Percentiles rank a stretch among this genome's conserved stretches.
phyloP scores from a whole-genome alignment of 2,113 vertebrate genomes.

The Antigone vipio region DNA sequence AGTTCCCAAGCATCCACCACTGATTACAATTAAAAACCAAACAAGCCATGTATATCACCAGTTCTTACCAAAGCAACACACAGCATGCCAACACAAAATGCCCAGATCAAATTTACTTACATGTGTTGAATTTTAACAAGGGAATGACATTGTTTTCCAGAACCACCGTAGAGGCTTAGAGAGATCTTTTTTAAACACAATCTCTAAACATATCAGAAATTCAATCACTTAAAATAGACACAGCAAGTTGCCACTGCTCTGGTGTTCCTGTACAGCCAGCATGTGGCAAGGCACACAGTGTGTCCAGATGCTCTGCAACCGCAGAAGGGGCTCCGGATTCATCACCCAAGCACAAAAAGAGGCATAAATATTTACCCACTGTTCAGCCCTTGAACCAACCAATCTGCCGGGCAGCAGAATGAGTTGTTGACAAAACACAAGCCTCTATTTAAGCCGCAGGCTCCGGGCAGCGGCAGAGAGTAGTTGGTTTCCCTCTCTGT shows the following conservation, averaged over 20 bases:
- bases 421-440: constrained; percentile 17
- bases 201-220: neutral
- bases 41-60: neutral
- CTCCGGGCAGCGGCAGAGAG: neutral
- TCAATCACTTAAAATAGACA: neutral
- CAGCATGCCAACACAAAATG: neutral
- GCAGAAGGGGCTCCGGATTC: neutral
- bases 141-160: neutral
- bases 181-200: neutral
- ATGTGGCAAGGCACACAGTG: rapidly evolving
- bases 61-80: neutral
- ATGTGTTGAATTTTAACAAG: neutral
- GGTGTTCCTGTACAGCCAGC: neutral
- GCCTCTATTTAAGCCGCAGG: neutral
- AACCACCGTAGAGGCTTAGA: neutral
- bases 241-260: neutral
- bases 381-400: neutral
- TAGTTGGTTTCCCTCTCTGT: neutral
- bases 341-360: neutral
- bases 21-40: neutral
- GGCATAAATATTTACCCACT: neutral
- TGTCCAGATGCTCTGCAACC: neutral
- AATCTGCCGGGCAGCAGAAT: constrained; percentile 18
- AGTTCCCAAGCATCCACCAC: neutral
- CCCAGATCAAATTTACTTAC: neutral